Evolutionary conservation across 2,888 invertebrate species (phyloP), one percentile per base, ranked within the genome.

Genomic region (Candidula unifasciata): DNA sequence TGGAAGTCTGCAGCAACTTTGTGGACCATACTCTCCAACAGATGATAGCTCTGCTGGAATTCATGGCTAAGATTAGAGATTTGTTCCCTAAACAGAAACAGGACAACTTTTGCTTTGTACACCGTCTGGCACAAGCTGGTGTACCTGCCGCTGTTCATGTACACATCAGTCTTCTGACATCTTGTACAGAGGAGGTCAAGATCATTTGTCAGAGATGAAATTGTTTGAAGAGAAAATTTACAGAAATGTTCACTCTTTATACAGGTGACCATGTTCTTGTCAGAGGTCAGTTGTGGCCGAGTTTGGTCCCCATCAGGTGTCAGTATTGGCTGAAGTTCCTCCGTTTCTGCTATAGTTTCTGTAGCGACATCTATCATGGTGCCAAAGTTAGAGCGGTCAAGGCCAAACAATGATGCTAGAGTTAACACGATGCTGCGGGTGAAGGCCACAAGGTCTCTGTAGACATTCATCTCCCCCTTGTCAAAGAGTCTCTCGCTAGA

Each of bases 391-490:
- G 54, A 10, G n/a, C 52, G 3, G 69, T 71, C 64, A 44, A 52
- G 16, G 37, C 64, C 37, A 54, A 79, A 73, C n/a, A 83, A 10
- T 27, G 27, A 16, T 37, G 66, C 69, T 24, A 86, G 30, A 27
- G 35, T 33, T 18, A 37, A 13, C 1, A 69, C 64, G 6, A 85
- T 54, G 54, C 76, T 74, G 30, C 83, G 73, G 0, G 85, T 82
- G 71, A 91, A 88, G 33, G 88, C 82, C 0, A 89, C 78, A 35
- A 91, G 88, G 82, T 93, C 93, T 79, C 90, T 88, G 87, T 91
- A 93, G 1, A 92, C 91, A 86, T 93, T 93, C 90, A 92, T 90
- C 84, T 93, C 93, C n/a, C 92, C 92, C 82, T 90, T 91, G 87
- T 93, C 93, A 90, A 93, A 93, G 52, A 93, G 88, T 33, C 93